These are phyloP conservation scores for Labrus mixtus DNA, from an alignment of 2,113 vertebrate species.

Conservation along the genomic window DNA sequence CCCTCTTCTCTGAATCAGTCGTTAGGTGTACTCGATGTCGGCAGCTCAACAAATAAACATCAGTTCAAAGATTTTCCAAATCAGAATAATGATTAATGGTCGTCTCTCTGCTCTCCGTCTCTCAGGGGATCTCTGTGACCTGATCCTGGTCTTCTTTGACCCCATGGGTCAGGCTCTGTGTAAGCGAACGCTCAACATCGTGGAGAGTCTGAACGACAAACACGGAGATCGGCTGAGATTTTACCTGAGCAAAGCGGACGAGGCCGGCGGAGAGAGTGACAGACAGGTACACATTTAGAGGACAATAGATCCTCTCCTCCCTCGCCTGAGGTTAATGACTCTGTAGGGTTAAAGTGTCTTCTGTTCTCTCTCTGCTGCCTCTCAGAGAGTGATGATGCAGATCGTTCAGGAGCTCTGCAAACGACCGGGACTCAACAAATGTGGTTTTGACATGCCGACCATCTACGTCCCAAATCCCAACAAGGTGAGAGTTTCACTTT, in stretches of 20 bases:
- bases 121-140: constrained; percentile 86
- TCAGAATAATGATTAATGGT: background rate
- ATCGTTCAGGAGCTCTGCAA: constrained; percentile 90
- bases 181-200: constrained; percentile 88
- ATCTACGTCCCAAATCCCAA: constrained; percentile 86
- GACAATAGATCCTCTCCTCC: too few species aligned
- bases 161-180: constrained; percentile 90
- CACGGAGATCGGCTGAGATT: constrained; percentile 86
- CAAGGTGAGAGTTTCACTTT: constrained; percentile 70
- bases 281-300: constrained; percentile 77
- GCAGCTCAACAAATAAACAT: too few species aligned
- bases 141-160: constrained; percentile 90
- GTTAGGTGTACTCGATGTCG: too few species aligned
- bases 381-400: constrained; percentile 89
- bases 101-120: background rate
- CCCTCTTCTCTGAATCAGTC: too few species aligned
- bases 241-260: constrained; percentile 88
- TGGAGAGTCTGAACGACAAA: constrained; percentile 85
- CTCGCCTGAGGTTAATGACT: too few species aligned
- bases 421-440: constrained; percentile 88
- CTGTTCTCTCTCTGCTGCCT: constrained; percentile 3
- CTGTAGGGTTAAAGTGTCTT: background rate
- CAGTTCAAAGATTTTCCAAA: too few species aligned
- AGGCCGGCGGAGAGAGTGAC: constrained; percentile 86
- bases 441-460: constrained; percentile 90